Conservation (phyloP, 2,797 vertebrate genomes). For the Vultur gryphus region DNA sequence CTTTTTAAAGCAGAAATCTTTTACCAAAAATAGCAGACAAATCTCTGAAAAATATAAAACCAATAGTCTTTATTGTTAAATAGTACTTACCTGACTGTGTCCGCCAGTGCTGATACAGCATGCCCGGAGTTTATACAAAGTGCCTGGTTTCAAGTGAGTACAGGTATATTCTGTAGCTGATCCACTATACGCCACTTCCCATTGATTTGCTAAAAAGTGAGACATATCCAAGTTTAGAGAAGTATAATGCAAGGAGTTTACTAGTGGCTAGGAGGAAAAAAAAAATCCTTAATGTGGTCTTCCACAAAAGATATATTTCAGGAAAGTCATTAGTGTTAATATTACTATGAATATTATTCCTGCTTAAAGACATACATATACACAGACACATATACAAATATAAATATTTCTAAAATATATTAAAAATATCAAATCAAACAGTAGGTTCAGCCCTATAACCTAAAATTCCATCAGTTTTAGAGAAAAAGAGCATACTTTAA, state of each 20-base stretch:
- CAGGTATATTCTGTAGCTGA: slow-evolving; percentile 87
- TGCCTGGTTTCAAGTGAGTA: slow-evolving; percentile 88
- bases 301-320: not conserved
- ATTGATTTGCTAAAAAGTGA: slow-evolving; percentile 81
- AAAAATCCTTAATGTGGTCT: not conserved
- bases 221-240: not conserved
- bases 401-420: not conserved
- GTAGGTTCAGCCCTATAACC: not conserved
- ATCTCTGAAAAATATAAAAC: not conserved
- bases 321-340: not conserved
- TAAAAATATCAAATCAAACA: not conserved
- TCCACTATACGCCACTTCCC: slow-evolving; percentile 92
- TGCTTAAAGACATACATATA: not conserved
- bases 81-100: slow-evolving; percentile 86
- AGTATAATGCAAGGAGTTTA: not conserved
- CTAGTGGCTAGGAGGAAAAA: not conserved
- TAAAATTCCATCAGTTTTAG: not conserved
- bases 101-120: slow-evolving; percentile 95
- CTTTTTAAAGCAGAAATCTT: not conserved
- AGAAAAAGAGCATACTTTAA: not conserved
- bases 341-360: not conserved
- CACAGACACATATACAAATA: accelerated
- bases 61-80: accelerated
- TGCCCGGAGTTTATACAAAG: slow-evolving; percentile 89
- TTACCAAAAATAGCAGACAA: not conserved